These are phyloP conservation scores for Phymanthus crucifer DNA, from an alignment of 92 coral and sea anemone species.

Conservation along the genomic window DNA sequence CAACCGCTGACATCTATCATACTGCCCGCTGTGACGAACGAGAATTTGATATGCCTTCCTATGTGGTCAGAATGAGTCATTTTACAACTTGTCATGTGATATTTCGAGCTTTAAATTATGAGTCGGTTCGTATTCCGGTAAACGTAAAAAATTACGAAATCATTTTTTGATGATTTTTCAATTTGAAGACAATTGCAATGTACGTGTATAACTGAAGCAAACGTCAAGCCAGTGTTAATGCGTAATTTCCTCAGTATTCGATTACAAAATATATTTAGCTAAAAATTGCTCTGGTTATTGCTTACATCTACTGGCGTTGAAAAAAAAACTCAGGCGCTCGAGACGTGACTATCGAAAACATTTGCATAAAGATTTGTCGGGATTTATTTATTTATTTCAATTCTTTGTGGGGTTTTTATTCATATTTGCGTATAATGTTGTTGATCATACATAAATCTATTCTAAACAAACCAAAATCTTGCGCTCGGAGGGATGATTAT, in stretches of 20 bases:
- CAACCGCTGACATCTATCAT: not conserved
- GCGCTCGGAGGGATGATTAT: not conserved
- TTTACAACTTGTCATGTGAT: not conserved
- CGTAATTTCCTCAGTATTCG: not conserved
- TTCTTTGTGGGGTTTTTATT: not conserved
- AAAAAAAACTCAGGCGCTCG: not conserved
- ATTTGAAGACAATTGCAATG: not conserved
- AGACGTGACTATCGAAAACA: not conserved
- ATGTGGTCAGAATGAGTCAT: not conserved
- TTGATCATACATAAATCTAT: not conserved
- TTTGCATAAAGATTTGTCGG: not conserved
- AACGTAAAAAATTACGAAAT: not conserved
- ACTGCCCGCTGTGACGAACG: not conserved
- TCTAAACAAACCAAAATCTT: conserved; percentile 3
- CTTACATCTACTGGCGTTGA: not conserved
- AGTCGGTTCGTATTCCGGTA: not conserved
- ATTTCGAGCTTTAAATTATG: not conserved
- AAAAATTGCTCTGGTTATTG: not conserved
- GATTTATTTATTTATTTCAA: not conserved
- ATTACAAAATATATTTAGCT: not conserved
- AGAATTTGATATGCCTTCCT: no score
- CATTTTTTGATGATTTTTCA: not conserved
- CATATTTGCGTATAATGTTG: not conserved
- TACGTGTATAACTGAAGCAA: not conserved
- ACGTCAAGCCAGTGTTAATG: not conserved